phyloP scores from a whole-genome alignment of 2,797 vertebrate genomes.

The Myotis daubentonii region DNA sequence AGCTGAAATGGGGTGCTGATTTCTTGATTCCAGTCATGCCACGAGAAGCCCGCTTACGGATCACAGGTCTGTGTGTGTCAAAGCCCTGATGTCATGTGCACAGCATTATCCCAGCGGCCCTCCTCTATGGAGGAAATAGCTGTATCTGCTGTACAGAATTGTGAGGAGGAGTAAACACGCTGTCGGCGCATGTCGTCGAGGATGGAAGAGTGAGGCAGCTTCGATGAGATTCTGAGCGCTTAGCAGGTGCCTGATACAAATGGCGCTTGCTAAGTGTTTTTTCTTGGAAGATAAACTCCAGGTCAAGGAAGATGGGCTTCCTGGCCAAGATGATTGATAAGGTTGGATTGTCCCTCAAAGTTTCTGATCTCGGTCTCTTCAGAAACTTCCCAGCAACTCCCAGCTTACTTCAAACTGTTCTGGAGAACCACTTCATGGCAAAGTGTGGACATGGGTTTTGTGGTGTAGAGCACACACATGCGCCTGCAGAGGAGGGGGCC shows the following conservation, averaged over 20 bases:
- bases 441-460: fast-evolving
- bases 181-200: neutral
- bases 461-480: neutral
- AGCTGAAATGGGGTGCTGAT: neutral
- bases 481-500: neutral
- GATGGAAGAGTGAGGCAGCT: neutral
- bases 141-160: neutral
- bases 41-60: no score
- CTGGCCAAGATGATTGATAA: neutral
- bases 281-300: neutral
- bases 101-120: fast-evolving
- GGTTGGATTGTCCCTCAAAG: neutral
- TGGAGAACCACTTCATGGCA: neutral
- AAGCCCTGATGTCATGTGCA: fast-evolving
- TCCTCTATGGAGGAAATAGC: neutral
- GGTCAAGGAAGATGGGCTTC: neutral
- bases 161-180: neutral
- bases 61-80: fast-evolving
- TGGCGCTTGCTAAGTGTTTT: neutral
- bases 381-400: neutral
- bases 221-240: neutral
- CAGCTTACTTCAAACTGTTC: neutral
- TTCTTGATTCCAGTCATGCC: neutral
- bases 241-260: fast-evolving
- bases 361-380: neutral